phyloP scores from a whole-genome alignment of 2,113 vertebrate genomes.

The Etheostoma cragini region DNA sequence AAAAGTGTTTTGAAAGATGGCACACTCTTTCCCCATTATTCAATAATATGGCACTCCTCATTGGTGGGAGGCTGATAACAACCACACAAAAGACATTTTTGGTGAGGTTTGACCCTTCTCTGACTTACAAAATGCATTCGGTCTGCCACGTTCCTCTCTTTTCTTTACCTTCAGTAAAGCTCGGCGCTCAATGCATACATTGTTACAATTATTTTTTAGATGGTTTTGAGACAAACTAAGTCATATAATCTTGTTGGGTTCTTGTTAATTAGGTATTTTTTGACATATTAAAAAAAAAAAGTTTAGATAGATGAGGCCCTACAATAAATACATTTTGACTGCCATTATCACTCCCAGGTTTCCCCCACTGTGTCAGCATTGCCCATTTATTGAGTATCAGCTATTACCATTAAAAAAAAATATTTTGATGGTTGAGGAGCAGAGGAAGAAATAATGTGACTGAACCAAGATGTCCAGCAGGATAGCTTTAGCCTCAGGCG shows the following conservation, averaged over 20 bases:
- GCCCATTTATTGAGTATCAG: not conserved
- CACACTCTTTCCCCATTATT: no score
- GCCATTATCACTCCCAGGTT: not conserved
- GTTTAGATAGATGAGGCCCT: not conserved
- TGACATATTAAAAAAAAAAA: not conserved
- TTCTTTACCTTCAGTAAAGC: no score
- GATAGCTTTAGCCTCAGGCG: slow-evolving; percentile 57
- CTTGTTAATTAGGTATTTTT: not conserved
- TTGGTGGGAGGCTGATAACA: no score
- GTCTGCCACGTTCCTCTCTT: no score
- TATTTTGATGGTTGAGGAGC: slow-evolving; percentile 1
- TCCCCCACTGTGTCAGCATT: not conserved
- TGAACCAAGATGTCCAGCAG: slow-evolving; percentile 57
- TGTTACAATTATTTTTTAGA: not conserved
- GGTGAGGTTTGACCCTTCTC: no score
- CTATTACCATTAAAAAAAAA: not conserved
- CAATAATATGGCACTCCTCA: no score
- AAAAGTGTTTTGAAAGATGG: no score
- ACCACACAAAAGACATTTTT: no score
- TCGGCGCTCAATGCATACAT: no score
- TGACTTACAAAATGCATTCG: no score
- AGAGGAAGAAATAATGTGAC: slow-evolving; percentile 27
- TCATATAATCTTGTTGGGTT: not conserved
- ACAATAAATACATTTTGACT: not conserved
- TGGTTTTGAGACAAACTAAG: not conserved